Conservation (phyloP, 2,888 invertebrate species). For the Drosophila paracracens region DNA sequence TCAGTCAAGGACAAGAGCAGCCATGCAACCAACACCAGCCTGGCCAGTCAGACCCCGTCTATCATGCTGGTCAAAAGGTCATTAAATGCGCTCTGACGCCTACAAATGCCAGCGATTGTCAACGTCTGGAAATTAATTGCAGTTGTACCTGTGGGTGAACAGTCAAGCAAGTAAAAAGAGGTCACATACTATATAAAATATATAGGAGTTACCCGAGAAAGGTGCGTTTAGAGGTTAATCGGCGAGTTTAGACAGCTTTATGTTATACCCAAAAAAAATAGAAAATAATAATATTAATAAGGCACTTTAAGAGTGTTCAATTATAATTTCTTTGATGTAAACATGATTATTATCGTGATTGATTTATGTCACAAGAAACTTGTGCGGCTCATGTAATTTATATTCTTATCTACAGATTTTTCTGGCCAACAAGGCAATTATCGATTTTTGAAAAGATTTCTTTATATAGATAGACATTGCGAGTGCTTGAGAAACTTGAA, state of each 20-base stretch:
- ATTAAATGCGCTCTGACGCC: constrained; percentile 33
- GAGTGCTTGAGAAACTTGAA: constrained; percentile 2
- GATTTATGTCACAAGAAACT: not conserved
- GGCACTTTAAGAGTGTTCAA: not conserved
- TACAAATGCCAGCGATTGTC: constrained; percentile 28
- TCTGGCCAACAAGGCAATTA: constrained; percentile 49
- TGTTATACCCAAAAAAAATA: not conserved
- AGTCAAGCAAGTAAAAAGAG: not conserved
- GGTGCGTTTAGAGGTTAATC: not conserved
- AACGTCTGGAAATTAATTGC: constrained; percentile 42
- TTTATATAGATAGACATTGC: constrained; percentile 25
- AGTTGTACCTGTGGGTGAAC: constrained; percentile 1
- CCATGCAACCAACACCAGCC: constrained; percentile 9
- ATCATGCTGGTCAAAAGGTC: constrained; percentile 21
- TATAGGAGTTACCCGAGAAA: not conserved
- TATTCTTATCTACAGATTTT: constrained; percentile 32
- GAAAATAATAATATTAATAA: not conserved
- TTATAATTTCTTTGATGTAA: accelerated
- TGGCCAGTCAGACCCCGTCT: not conserved
- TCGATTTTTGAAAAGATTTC: constrained; percentile 35
- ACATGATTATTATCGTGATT: not conserved
- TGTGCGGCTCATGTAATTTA: constrained; percentile 26
- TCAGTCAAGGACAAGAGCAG: constrained; percentile 48
- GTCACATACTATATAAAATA: not conserved
- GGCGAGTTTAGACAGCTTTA: not conserved